Conservation (phyloP, 2,888 invertebrate species). For the Lycocerus yunnanus region DNA sequence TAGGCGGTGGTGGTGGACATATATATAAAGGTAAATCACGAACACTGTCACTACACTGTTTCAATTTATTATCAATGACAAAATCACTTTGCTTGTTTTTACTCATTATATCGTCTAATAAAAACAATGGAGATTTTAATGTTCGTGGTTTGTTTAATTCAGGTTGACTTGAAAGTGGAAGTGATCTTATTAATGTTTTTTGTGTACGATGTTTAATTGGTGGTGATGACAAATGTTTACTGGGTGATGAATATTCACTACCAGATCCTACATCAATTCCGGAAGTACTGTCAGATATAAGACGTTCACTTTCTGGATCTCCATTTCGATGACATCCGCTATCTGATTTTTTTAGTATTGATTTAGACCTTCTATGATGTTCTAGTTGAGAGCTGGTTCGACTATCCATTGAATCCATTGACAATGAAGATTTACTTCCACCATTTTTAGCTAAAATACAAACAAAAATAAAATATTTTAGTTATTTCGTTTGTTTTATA, state of each 20-base stretch:
- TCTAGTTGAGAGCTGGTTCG: conserved; percentile 65
- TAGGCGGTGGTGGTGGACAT: conserved; percentile 60
- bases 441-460: conserved; percentile 57
- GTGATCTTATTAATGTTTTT: conserved; percentile 35
- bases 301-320: conserved; percentile 77
- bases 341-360: conserved; percentile 78
- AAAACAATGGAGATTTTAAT: conserved; percentile 54
- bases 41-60: conserved; percentile 41
- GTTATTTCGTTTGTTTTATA: not conserved
- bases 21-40: conserved; percentile 57
- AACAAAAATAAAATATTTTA: not conserved
- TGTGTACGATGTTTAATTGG: conserved; percentile 46
- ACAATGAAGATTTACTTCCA: conserved; percentile 69
- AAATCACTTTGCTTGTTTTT: conserved; percentile 44
- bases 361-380: conserved; percentile 70
- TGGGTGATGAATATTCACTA: conserved; percentile 51
- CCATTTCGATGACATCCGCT: conserved; percentile 56
- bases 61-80: conserved; percentile 50
- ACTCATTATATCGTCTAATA: conserved; percentile 55
- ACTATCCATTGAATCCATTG: conserved; percentile 70
- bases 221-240: conserved; percentile 49
- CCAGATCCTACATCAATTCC: conserved; percentile 60
- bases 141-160: conserved; percentile 47
- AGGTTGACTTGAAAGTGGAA: conserved; percentile 34
- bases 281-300: conserved; percentile 69